phyloP scores from a whole-genome alignment of 1,140 invertebrate genomes.

The Dendrolimus punctatus region DNA sequence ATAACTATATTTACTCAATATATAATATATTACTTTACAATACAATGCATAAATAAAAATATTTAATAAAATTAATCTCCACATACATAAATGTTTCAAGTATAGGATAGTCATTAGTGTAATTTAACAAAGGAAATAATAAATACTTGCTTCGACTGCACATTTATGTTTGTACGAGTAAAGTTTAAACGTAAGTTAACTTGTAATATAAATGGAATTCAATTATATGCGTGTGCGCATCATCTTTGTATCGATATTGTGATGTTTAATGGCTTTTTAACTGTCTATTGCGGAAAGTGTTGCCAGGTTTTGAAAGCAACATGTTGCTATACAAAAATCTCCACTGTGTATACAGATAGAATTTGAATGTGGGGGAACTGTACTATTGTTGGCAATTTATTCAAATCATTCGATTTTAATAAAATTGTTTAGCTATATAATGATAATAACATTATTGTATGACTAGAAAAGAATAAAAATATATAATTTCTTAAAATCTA shows the following conservation, averaged over 20 bases:
- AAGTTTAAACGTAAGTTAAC: conserved; percentile 8
- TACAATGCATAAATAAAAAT: too few relatives aligned
- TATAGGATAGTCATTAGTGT: conserved; percentile 30
- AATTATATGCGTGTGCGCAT: conserved; percentile 3
- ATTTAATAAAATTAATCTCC: conserved; percentile 18
- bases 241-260: background rate
- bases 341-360: too few relatives aligned
- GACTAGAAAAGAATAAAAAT: too few relatives aligned
- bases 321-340: too few relatives aligned
- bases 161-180: conserved; percentile 20
- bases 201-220: conserved; percentile 5
- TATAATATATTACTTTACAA: conserved; percentile 27
- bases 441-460: too few relatives aligned
- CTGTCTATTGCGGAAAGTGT: too few relatives aligned
- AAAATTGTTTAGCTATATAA: too few relatives aligned
- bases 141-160: conserved; percentile 26
- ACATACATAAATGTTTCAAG: conserved; percentile 11
- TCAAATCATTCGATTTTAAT: too few relatives aligned
- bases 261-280: background rate
- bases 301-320: too few relatives aligned
- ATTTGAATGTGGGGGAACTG: too few relatives aligned
- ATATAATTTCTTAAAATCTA: too few relatives aligned
- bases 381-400: too few relatives aligned
- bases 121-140: conserved; percentile 17
- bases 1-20: conserved; percentile 16